phyloP scores from a whole-genome alignment of 2,888 invertebrate species.

The Iselma pallidipennis region DNA sequence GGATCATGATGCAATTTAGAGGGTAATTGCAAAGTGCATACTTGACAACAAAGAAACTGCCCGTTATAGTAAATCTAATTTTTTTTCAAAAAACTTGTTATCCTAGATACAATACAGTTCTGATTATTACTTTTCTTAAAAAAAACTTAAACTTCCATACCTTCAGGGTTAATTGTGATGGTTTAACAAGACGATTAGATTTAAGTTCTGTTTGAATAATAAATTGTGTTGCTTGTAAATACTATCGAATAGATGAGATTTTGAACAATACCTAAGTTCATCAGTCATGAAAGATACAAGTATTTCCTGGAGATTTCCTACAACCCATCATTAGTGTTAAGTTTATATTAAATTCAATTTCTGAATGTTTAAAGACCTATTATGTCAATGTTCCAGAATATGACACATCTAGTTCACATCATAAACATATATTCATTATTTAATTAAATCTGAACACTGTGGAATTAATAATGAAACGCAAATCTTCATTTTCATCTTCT shows the following conservation, averaged over 20 bases:
- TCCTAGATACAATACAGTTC: neutral
- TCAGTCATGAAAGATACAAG: too few relatives aligned
- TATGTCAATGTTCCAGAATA: neutral
- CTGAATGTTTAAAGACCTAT: neutral
- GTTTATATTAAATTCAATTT: neutral
- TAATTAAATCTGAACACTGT: neutral
- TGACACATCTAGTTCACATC: neutral
- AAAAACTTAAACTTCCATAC: too few relatives aligned
- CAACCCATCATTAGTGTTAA: neutral
- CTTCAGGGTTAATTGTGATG: too few relatives aligned
- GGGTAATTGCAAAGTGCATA: neutral
- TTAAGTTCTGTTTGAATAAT: too few relatives aligned
- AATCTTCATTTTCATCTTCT: neutral
- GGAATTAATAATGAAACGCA: neutral
- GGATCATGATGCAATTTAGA: conserved; percentile 12
- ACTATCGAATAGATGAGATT: too few relatives aligned
- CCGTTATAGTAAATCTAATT: too few relatives aligned
- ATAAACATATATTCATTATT: neutral
- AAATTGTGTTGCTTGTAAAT: too few relatives aligned
- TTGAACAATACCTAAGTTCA: too few relatives aligned
- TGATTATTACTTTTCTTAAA: too few relatives aligned
- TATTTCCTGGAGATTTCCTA: too few relatives aligned
- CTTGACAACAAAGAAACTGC: too few relatives aligned
- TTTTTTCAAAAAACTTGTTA: neutral
- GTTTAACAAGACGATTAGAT: too few relatives aligned